phyloP scores from a whole-genome alignment of 2,888 invertebrate genomes.

The Hecatera dysodea region DNA sequence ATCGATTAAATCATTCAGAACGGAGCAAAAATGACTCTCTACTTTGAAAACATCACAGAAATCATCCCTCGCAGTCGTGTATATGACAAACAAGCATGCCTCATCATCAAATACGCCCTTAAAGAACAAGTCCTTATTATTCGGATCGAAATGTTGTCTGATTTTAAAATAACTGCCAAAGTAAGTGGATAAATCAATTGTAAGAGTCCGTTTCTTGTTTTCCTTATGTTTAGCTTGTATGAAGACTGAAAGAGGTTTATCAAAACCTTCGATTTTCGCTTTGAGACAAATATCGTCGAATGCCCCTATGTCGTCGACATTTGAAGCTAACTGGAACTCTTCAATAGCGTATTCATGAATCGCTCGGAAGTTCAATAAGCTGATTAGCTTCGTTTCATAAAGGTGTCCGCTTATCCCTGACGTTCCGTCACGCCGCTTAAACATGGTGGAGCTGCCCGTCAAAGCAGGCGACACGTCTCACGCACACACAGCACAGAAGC shows the following conservation, averaged over 20 bases:
- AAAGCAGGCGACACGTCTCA: no score
- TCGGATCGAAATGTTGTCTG: neutral
- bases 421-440: neutral
- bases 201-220: neutral
- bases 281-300: slow-evolving; percentile 15
- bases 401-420: slow-evolving; percentile 4
- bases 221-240: slow-evolving; percentile 5
- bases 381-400: neutral
- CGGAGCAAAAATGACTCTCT: neutral
- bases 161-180: slow-evolving; percentile 11
- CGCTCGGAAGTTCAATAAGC: slow-evolving; percentile 11
- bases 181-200: neutral
- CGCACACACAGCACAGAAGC: neutral
- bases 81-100: slow-evolving; percentile 1
- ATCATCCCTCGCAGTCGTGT: neutral
- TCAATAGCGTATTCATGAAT: neutral
- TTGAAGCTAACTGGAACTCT: slow-evolving; percentile 9
- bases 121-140: neutral
- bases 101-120: neutral
- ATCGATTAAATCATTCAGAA: neutral
- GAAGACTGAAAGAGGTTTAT: slow-evolving; percentile 6
- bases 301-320: neutral
- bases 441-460: neutral
- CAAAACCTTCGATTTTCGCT: neutral
- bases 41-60: neutral